Conservation (phyloP, 1,140 invertebrate species). For the Cydia amplana region DNA sequence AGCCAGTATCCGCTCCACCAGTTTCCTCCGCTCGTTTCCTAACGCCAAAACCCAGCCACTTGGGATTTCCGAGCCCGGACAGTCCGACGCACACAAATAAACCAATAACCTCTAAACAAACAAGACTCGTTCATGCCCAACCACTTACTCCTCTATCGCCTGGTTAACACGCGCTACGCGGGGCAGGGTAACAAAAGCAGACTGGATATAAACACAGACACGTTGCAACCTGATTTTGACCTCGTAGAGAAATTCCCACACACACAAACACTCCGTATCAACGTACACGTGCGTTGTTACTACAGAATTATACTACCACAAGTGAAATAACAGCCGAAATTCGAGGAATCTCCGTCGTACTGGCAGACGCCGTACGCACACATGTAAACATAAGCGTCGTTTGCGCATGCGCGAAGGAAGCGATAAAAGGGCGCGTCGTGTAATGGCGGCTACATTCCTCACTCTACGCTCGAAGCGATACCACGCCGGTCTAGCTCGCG, state of each 20-base stretch:
- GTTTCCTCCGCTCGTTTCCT: constrained; percentile 27
- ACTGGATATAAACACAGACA: constrained; percentile 33
- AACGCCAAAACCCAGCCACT: constrained; percentile 31
- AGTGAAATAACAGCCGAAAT: constrained; percentile 43
- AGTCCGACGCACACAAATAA: constrained; percentile 21
- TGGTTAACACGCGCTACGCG: background rate
- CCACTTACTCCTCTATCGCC: constrained; percentile 23
- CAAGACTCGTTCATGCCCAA: background rate
- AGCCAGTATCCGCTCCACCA: constrained; percentile 21
- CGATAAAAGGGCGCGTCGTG: constrained; percentile 47
- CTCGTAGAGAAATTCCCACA: constrained; percentile 47
- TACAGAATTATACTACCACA: constrained; percentile 41
- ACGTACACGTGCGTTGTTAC: constrained; percentile 14
- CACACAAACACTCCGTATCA: constrained; percentile 36
- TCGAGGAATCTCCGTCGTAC: constrained; percentile 58
- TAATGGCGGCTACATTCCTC: constrained; percentile 53
- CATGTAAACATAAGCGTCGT: constrained; percentile 32
- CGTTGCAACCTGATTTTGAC: constrained; percentile 39
- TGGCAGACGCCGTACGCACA: constrained; percentile 57
- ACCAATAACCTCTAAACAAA: background rate
- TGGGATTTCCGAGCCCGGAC: constrained; percentile 18
- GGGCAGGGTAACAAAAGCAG: constrained; percentile 25
- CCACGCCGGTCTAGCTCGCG: constrained; percentile 46
- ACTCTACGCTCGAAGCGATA: constrained; percentile 43
- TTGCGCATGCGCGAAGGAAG: constrained; percentile 45